These are phyloP conservation scores for Poecilus cupreus DNA, from an alignment of 2,888 invertebrate genomes.

Conservation along the genomic window DNA sequence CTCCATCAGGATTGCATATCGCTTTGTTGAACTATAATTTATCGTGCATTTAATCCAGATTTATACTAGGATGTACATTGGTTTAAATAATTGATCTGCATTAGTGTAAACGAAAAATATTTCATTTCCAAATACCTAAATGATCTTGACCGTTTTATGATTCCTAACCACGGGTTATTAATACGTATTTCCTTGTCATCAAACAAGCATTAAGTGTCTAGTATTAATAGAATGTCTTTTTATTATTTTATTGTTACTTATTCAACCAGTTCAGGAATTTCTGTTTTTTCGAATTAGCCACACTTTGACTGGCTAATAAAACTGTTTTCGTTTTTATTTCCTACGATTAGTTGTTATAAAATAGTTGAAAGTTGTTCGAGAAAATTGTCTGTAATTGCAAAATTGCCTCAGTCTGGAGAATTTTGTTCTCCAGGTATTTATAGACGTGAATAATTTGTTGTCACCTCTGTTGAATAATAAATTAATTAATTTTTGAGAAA, in stretches of 20 bases:
- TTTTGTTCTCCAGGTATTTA: background rate
- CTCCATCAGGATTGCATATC: too few relatives aligned
- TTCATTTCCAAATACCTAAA: background rate
- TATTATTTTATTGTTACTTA: background rate
- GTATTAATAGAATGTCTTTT: background rate
- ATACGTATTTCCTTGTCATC: background rate
- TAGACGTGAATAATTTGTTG: slow-evolving; percentile 5
- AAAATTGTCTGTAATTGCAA: slow-evolving; percentile 16
- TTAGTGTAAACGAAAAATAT: too few relatives aligned
- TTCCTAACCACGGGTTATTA: background rate
- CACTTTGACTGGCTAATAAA: background rate
- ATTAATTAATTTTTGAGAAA: background rate
- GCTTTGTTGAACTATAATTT: too few relatives aligned
- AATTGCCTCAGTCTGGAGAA: background rate
- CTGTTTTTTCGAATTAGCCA: background rate
- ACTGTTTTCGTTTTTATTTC: background rate
- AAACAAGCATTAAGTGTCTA: too few relatives aligned
- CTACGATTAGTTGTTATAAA: background rate
- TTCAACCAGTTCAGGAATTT: background rate
- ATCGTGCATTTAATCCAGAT: too few relatives aligned
- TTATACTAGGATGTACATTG: too few relatives aligned
- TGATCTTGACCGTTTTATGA: background rate
- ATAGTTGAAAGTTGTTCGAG: slow-evolving; percentile 17
- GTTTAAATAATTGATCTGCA: too few relatives aligned
- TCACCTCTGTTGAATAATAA: background rate